Evolutionary conservation across 2,113 vertebrate species (phyloP), one percentile per base, ranked within the genome.

Genomic region (Coptodon bakossiorum): DNA sequence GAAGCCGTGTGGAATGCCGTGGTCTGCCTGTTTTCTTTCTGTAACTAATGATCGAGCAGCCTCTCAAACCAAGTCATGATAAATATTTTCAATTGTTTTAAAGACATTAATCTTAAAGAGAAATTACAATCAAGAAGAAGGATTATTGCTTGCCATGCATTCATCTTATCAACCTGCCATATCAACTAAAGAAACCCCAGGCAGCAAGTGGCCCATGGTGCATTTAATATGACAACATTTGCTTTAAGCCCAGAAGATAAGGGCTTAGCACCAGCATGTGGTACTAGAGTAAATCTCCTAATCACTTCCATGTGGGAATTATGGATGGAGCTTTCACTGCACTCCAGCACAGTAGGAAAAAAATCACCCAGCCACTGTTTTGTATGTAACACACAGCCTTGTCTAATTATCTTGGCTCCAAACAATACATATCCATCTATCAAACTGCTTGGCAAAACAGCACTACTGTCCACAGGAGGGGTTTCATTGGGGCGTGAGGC

Each of bases 291-390:
- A 83, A 66, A 84, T 84, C 56, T 83, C 38, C 40, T 81, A 87
- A 94, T 93, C 45, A 61, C 57, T 88, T 91, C 82, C 91, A 95
- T 87, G 78, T 93, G 92, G 57, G 76, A 38, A 14, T 59, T 78
- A 6, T 71, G 81, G 36, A 84, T 6, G 5, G 43, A 83, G 76
- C 36, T 45, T 92, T 87, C 31, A 63, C 91, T 71, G 63, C 50
- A 48, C 52, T 83, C 9, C 50, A 79, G 38, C 45, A 63, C 22
- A 71, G 86, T 34, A 80, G 71, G 57, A 22, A 71, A 83, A 84
- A 86, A 14, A 31, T 34, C 48, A 38, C 34, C 27, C 17, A 78
- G 80, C 71, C 56, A 82, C 76, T 61, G 80, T 86, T 86, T 71
- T 36, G 48, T 61, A 34, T 53, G 17, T 43, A 79, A 59, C 38